These are phyloP conservation scores for Eupithecia abbreviata DNA, from an alignment of 2,888 invertebrate species.

Conservation along the genomic window DNA sequence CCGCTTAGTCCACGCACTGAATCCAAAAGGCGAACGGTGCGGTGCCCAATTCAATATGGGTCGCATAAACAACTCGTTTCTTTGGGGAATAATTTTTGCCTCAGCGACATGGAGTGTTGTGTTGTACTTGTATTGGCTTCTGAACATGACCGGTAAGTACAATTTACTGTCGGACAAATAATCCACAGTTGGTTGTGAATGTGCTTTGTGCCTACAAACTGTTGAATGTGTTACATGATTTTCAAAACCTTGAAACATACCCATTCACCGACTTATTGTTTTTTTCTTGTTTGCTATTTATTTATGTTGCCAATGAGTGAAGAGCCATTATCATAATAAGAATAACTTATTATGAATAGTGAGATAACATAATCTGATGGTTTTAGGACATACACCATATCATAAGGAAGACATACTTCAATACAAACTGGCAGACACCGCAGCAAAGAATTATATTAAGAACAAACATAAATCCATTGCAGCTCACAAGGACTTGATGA, in stretches of 20 bases:
- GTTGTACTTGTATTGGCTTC: constrained; percentile 87
- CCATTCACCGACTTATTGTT: neutral
- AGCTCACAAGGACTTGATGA: constrained; percentile 67
- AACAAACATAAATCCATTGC: constrained; percentile 78
- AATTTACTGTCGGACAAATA: neutral
- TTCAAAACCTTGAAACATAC: neutral
- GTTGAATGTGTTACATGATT: neutral
- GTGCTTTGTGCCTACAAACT: neutral
- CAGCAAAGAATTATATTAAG: constrained; percentile 70
- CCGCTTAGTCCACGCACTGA: neutral
- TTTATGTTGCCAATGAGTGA: neutral
- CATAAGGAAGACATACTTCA: constrained; percentile 60
- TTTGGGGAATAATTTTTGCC: constrained; percentile 89
- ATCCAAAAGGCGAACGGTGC: neutral
- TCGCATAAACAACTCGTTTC: constrained; percentile 85
- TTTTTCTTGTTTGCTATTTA: neutral
- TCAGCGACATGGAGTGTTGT: constrained; percentile 90
- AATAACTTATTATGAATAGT: neutral
- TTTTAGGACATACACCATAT: constrained; percentile 64
- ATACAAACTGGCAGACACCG: constrained; percentile 63
- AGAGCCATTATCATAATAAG: neutral
- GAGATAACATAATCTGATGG: neutral
- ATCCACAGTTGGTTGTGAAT: neutral
- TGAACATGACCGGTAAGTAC: constrained; percentile 78
- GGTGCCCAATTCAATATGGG: constrained; percentile 45